phyloP scores from a whole-genome alignment of 2,113 vertebrate genomes.

The Xiphias gladius region DNA sequence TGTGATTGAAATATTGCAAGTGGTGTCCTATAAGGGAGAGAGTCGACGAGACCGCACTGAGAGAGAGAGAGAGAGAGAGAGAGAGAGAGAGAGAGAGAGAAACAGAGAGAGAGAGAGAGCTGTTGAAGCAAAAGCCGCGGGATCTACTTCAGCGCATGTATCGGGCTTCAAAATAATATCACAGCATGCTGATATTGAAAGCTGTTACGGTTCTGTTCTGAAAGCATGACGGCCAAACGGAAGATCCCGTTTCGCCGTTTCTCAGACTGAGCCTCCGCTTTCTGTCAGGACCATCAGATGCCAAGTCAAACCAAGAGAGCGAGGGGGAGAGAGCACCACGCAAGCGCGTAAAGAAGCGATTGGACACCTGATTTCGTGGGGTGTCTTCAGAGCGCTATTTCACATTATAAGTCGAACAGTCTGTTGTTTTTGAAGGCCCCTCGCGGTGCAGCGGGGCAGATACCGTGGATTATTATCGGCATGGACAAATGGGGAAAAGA shows the following conservation, averaged over 20 bases:
- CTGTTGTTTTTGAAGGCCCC: constrained; percentile 32
- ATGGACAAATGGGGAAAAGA: constrained; percentile 66
- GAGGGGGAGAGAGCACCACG: constrained; percentile 60
- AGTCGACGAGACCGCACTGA: constrained; percentile 59
- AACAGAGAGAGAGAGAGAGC: constrained; percentile 29
- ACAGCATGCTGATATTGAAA: constrained; percentile 41
- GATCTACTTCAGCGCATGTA: constrained; percentile 52
- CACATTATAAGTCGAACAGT: constrained; percentile 47
- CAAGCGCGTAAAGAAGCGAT: constrained; percentile 67
- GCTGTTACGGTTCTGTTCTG: neutral
- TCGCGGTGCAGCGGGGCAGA: constrained; percentile 35
- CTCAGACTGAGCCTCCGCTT: constrained; percentile 38
- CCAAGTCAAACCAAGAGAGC: constrained; percentile 47
- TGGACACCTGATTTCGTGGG: constrained; percentile 72
- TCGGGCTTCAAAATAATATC: constrained; percentile 52
- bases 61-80: constrained; percentile 38
- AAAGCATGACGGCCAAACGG: constrained; percentile 56
- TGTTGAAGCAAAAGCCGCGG: constrained; percentile 20
- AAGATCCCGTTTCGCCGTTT: constrained; percentile 28
- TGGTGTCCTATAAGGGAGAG: constrained; percentile 42
- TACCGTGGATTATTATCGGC: constrained; percentile 69
- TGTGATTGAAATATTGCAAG: constrained; percentile 69
- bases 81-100: constrained; percentile 33
- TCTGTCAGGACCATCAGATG: constrained; percentile 45
- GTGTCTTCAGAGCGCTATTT: constrained; percentile 60